Base-by-base conservation (phyloP, 2,888 invertebrate genomes). In the Hirtodrosophila duncani region DNA sequence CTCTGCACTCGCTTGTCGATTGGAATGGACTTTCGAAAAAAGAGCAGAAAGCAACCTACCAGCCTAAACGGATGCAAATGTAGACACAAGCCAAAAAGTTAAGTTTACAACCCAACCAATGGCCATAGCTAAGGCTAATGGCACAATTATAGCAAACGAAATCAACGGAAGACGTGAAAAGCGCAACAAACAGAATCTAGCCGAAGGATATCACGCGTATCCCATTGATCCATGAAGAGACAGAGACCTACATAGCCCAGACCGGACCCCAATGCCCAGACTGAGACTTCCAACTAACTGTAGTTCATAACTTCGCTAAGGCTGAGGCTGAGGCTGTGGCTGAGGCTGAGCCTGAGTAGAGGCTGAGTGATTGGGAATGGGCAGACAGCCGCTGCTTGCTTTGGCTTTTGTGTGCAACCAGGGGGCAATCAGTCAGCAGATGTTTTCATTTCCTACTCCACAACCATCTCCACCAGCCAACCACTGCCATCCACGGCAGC, bases 181-280 rank as follows among this genome's bases (percentile, higher is more conserved):
- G 69, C 74, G 57, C 61, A 52, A 45, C 48, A 53, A 61, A 51
- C 60, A 77, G 77, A 69, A 75, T 77, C 75, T 77, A 63, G 78
- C 86, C 86, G 85, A 84, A 83, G 86, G 86, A 85, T 78, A 86
- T 86, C 86, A 86, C 86, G 86, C 86, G 86, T 85, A 84, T 83
- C 85, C 84, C 84, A 85, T 84, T 84, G 84, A 83, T 84, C 84
- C 84, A 82, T 83, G 82, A 83, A 84, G n/a, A n/a, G n/a, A n/a
- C n/a, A n/a, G n/a, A n/a, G 84, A 84, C 85, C 84, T 79, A 82
- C 71, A 77, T 62, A 49, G 53, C 57, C 58, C 53, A 58, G 67
- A 49, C 49, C 31, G 55, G 33, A 39, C 23, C 37, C 23, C 21
- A 24, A 37, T 43, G 49, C 59, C 48, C 57, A 39, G 37, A 30